Conservation (phyloP, 2,113 vertebrate genomes). For the Dolichallabes microphthalmus region DNA sequence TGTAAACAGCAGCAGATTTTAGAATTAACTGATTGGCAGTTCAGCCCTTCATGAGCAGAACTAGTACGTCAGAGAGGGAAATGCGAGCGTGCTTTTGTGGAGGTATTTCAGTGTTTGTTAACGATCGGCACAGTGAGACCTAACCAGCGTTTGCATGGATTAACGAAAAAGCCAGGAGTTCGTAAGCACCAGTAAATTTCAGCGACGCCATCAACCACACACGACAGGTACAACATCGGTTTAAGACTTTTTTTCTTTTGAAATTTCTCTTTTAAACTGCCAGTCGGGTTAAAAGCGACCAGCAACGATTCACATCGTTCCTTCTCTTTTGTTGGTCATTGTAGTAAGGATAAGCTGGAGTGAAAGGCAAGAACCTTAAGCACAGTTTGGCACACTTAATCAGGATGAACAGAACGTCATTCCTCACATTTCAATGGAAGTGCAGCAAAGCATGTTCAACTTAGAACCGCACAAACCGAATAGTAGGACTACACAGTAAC, state of each 20-base stretch:
- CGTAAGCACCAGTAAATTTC: slow-evolving; percentile 65
- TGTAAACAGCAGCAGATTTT: slow-evolving; percentile 42
- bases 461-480: slow-evolving; percentile 62
- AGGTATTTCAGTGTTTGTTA: slow-evolving; percentile 62
- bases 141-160: slow-evolving; percentile 46
- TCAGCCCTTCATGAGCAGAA: slow-evolving; percentile 37
- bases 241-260: slow-evolving; percentile 28
- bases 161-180: slow-evolving; percentile 54
- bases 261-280: slow-evolving; percentile 43
- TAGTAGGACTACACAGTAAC: slow-evolving; percentile 27
- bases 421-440: slow-evolving; percentile 72
- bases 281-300: slow-evolving; percentile 64
- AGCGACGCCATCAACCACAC: slow-evolving; percentile 59
- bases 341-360: slow-evolving; percentile 72
- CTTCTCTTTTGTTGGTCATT: slow-evolving; percentile 52
- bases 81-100: slow-evolving; percentile 10
- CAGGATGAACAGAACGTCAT: slow-evolving; percentile 68
- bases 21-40: slow-evolving; percentile 6
- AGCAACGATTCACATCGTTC: slow-evolving; percentile 54
- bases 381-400: slow-evolving; percentile 79
- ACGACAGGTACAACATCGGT: slow-evolving; percentile 50
- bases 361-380: slow-evolving; percentile 73
- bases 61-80: slow-evolving; percentile 18
- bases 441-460: slow-evolving; percentile 68
- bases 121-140: slow-evolving; percentile 62